Evolutionary conservation across 1,140 invertebrate species (phyloP).

Genomic region (Luehdorfia chinensis): DNA sequence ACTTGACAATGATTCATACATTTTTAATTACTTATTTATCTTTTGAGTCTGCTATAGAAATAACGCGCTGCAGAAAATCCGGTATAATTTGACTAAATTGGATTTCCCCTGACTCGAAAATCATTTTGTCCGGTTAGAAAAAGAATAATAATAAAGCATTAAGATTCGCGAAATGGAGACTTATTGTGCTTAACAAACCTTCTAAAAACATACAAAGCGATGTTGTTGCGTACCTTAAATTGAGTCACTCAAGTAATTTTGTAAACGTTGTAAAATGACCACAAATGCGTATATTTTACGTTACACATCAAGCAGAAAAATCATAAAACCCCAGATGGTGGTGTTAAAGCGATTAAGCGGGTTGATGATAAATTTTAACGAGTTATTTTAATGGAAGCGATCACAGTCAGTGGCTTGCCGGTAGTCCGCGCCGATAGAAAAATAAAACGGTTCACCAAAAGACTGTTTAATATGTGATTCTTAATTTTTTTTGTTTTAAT

Average conservation of each 20-base stretch:
- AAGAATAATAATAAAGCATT: too few relatives aligned
- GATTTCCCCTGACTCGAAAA: too few relatives aligned
- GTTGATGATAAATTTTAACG: conserved; percentile 77
- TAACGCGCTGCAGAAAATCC: too few relatives aligned
- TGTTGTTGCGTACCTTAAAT: conserved; percentile 29
- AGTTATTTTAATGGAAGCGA: conserved; percentile 76
- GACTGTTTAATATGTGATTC: conserved; percentile 50
- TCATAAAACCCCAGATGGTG: conserved; percentile 76
- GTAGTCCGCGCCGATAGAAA: conserved; percentile 71
- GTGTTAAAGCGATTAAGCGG: conserved; percentile 75
- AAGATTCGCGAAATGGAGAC: too few relatives aligned
- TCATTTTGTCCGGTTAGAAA: too few relatives aligned
- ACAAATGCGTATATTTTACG: conserved; percentile 66
- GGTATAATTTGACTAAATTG: too few relatives aligned
- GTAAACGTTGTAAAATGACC: conserved; percentile 69
- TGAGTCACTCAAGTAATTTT: conserved; percentile 55
- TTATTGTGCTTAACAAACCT: too few relatives aligned
- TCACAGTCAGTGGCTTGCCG: conserved; percentile 69
- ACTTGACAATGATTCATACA: too few relatives aligned
- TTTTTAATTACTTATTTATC: too few relatives aligned
- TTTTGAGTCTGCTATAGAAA: too few relatives aligned
- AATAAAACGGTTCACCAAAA: conserved; percentile 68
- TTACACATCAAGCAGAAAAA: conserved; percentile 74
- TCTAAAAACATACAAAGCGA: too few relatives aligned
- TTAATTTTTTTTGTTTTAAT: conserved; percentile 23